Evolutionary conservation across 2,113 vertebrate species (phyloP).

Genomic region (Leucosticte australis): DNA sequence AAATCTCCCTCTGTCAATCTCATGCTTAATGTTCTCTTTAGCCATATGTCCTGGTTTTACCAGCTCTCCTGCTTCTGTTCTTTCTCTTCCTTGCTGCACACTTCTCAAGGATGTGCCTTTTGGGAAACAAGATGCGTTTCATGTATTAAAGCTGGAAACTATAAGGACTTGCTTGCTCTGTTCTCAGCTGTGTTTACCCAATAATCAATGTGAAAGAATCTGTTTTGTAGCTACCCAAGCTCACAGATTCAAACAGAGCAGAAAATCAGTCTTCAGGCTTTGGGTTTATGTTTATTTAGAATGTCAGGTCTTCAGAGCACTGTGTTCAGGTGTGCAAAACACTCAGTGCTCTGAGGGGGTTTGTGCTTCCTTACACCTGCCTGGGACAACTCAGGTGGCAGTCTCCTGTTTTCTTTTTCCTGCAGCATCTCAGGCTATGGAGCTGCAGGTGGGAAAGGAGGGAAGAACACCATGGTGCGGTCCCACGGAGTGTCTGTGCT

Average conservation of each 20-base stretch:
- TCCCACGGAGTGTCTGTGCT: slow-evolving; percentile 89
- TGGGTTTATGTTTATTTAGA: not conserved
- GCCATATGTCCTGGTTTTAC: not conserved
- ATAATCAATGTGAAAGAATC: not conserved
- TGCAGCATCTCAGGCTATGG: slow-evolving; percentile 91
- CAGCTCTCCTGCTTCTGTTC: not conserved
- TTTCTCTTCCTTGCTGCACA: not conserved
- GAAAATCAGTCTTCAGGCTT: not conserved
- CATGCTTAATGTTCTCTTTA: not conserved
- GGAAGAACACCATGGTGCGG: slow-evolving; percentile 83
- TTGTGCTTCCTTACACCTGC: not conserved
- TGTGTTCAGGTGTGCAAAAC: not conserved
- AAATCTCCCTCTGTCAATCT: not conserved
- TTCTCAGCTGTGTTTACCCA: not conserved
- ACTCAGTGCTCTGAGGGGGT: not conserved
- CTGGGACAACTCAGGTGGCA: not conserved
- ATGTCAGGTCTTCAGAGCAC: not conserved
- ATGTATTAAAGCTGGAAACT: not conserved
- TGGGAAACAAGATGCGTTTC: not conserved
- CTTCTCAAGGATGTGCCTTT: not conserved
- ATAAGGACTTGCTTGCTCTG: not conserved
- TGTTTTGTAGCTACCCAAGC: not conserved
- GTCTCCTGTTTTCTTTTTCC: not conserved
- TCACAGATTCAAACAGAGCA: not conserved
- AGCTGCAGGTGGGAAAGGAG: slow-evolving; percentile 93